A percentile compares a stretch with the other conserved stretches of the same genome.
phyloP scores from a whole-genome alignment of 92 coral and sea anemone genomes.

The Zoanthus sociatus region DNA sequence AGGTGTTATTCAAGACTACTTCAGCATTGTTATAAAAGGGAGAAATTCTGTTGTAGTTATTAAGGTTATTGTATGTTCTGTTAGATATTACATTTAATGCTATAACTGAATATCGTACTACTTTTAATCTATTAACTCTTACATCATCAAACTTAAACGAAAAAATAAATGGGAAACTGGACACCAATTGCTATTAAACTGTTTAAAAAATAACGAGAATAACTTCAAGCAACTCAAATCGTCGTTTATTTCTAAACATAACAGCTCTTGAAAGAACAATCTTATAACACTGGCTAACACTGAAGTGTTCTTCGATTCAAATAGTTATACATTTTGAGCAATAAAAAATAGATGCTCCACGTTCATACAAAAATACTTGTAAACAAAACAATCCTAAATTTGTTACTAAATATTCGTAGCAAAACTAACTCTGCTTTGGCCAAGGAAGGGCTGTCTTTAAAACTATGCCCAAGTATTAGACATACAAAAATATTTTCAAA shows the following conservation, averaged over 20 bases:
- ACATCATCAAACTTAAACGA: background rate
- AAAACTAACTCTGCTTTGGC: conserved; percentile 33
- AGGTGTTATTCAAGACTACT: background rate
- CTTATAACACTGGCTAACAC: background rate
- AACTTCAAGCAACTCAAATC: background rate
- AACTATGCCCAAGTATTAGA: conserved; percentile 4
- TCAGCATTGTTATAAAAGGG: background rate
- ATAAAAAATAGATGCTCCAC: conserved; percentile 24
- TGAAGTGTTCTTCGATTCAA: background rate
- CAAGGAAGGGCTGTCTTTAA: conserved; percentile 35
- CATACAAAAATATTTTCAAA: conserved; percentile 25
- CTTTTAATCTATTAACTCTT: background rate
- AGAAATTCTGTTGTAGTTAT: background rate
- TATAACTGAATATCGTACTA: background rate
- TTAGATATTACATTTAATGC: background rate
- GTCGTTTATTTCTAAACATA: conserved; percentile 32
- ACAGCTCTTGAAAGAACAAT: background rate
- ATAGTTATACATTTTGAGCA: conserved; percentile 10
- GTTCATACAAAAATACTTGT: conserved; percentile 37
- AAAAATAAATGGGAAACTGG: background rate
- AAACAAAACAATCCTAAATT: conserved; percentile 17
- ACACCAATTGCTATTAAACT: background rate
- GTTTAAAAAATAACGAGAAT: background rate
- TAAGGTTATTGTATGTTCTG: background rate
- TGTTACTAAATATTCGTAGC: conserved; percentile 8